Evolutionary conservation across 2,888 invertebrate species (phyloP).

Genomic region (Phaedon cochleariae): DNA sequence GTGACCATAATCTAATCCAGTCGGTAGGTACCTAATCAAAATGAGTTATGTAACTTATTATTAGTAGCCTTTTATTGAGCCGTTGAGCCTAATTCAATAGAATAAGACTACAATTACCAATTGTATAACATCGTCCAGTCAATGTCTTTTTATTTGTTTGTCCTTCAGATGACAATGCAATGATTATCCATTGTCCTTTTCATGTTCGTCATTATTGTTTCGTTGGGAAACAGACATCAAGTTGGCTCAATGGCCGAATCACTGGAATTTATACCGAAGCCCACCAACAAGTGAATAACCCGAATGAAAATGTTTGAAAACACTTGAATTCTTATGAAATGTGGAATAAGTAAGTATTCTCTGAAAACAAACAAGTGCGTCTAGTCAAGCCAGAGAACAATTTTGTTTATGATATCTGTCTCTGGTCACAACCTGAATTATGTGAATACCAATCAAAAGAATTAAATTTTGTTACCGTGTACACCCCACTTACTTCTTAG

Average conservation of each 20-base stretch:
- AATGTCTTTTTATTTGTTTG: slow-evolving; percentile 34
- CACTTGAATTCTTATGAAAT: not conserved
- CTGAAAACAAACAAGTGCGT: not conserved
- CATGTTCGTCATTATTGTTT: not conserved
- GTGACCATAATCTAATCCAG: not conserved
- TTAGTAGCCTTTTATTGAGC: slow-evolving; percentile 17
- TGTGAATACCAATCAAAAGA: too few species aligned
- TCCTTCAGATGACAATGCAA: slow-evolving; percentile 27
- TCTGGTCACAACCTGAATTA: too few species aligned
- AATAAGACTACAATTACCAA: slow-evolving; percentile 34
- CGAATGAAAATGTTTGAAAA: not conserved
- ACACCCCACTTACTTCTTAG: too few species aligned
- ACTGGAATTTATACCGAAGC: not conserved
- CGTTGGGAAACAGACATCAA: not conserved
- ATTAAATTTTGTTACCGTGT: too few species aligned
- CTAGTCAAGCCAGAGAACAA: not conserved
- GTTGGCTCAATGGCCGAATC: not conserved
- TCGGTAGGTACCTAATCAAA: slow-evolving; percentile 24
- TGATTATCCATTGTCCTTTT: slow-evolving; percentile 8
- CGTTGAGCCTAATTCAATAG: slow-evolving; percentile 27
- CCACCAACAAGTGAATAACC: not conserved
- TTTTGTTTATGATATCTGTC: not conserved
- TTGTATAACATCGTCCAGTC: slow-evolving; percentile 28
- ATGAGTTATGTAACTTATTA: slow-evolving; percentile 20
- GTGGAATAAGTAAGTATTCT: not conserved